A percentile compares a stretch with the other conserved stretches of the same genome.
Conservation (phyloP, 1,140 invertebrate species). For the Drosophila willistoni region DNA sequence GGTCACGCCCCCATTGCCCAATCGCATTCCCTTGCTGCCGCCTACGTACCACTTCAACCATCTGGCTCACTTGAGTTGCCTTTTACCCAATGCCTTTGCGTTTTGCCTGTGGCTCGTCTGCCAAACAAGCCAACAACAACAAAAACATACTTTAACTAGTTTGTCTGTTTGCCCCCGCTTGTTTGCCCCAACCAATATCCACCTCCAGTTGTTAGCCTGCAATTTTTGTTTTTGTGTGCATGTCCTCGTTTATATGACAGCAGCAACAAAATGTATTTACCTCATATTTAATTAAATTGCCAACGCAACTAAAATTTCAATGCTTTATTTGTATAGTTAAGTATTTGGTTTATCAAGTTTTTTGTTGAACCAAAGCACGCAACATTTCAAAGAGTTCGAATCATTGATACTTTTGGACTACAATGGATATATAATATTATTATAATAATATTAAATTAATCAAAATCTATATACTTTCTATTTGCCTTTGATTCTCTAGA, state of each 20-base stretch:
- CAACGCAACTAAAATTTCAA: conserved; percentile 65
- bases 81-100: conserved; percentile 34
- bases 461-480: no score
- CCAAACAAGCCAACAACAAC: conserved; percentile 46
- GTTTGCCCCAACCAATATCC: conserved; percentile 29
- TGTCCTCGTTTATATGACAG: conserved; percentile 55
- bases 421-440: no score
- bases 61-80: conserved; percentile 42
- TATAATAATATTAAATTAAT: no score
- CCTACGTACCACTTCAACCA: conserved; percentile 4
- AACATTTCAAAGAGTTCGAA: not conserved
- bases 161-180: conserved; percentile 66
- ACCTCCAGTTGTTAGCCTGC: not conserved
- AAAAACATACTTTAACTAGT: conserved; percentile 66
- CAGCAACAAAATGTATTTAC: conserved; percentile 63
- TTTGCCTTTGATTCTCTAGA: no score
- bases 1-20: conserved; percentile 69
- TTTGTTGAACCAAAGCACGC: conserved; percentile 19
- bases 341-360: conserved; percentile 36
- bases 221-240: conserved; percentile 53
- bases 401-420: not conserved
- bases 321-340: conserved; percentile 72
- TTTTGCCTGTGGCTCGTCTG: conserved; percentile 50
- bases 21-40: conserved; percentile 12
- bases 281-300: conserved; percentile 78